Percentiles rank a stretch among this genome's conserved stretches.
phyloP scores from a whole-genome alignment of 2,113 vertebrate genomes.

The Cyprinus carpio region DNA sequence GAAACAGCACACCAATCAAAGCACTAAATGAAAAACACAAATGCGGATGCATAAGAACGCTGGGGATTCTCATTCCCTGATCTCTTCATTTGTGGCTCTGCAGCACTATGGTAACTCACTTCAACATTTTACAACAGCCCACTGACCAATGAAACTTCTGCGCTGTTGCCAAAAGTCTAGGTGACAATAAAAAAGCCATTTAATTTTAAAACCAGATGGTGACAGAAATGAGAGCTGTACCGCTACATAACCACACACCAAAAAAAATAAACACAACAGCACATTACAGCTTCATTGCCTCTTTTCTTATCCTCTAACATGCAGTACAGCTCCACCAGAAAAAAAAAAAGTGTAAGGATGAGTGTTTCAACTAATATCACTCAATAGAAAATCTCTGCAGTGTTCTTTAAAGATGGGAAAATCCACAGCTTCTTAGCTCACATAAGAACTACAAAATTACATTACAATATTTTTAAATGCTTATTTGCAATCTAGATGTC shows the following conservation, averaged over 20 bases:
- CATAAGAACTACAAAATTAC: not conserved
- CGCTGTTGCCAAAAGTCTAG: slow-evolving; percentile 66
- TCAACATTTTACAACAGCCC: slow-evolving; percentile 70
- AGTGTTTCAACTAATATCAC: not conserved
- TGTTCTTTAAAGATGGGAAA: not conserved
- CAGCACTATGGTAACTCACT: slow-evolving; percentile 63
- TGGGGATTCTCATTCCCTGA: slow-evolving; percentile 36
- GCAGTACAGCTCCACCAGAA: not conserved
- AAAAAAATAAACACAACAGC: slow-evolving; percentile 1
- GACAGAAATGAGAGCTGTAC: slow-evolving; percentile 37
- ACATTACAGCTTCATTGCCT: not conserved
- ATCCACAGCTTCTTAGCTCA: not conserved
- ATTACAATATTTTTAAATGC: not conserved
- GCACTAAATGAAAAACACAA: slow-evolving; percentile 58
- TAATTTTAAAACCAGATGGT: slow-evolving; percentile 73
- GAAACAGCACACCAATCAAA: slow-evolving; percentile 47
- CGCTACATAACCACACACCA: slow-evolving; percentile 21
- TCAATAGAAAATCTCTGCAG: not conserved
- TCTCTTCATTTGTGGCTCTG: slow-evolving; percentile 40
- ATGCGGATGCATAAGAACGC: slow-evolving; percentile 44
- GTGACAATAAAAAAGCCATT: slow-evolving; percentile 69
- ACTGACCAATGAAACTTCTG: slow-evolving; percentile 66
- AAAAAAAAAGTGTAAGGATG: not conserved
- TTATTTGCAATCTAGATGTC: not conserved
- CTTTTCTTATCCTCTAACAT: not conserved